Conservation (phyloP, 2,888 invertebrate genomes). For the Eupithecia insigniata region DNA sequence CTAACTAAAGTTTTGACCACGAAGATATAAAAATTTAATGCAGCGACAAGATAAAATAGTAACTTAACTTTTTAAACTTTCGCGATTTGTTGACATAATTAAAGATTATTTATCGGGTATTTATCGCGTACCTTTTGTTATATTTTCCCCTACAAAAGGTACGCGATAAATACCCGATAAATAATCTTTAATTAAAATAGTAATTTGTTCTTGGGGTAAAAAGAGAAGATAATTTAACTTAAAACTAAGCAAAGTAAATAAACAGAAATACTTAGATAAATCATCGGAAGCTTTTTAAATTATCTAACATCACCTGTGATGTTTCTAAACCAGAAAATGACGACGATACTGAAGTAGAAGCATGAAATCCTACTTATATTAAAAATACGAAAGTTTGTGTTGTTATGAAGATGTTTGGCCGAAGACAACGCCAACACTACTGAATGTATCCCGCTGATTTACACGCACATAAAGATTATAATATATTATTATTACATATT, state of each 20-base stretch:
- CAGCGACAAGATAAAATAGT: conserved; percentile 41
- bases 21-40: conserved; percentile 49
- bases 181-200: too few relatives aligned
- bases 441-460: too few relatives aligned
- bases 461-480: too few relatives aligned
- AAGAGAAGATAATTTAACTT: neutral
- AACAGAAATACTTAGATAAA: neutral
- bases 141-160: too few relatives aligned
- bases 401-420: too few relatives aligned
- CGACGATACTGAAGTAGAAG: neutral
- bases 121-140: too few relatives aligned
- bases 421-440: too few relatives aligned
- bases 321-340: neutral
- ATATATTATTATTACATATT: too few relatives aligned
- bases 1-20: conserved; percentile 62
- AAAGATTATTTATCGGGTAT: too few relatives aligned
- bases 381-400: neutral
- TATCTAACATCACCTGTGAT: neutral
- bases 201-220: neutral
- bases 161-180: too few relatives aligned
- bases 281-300: neutral
- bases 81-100: too few relatives aligned
- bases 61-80: too few relatives aligned
- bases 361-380: neutral
- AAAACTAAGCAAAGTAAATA: neutral